phyloP scores from a whole-genome alignment of 2,888 invertebrate genomes.

The Catocala sponsa region DNA sequence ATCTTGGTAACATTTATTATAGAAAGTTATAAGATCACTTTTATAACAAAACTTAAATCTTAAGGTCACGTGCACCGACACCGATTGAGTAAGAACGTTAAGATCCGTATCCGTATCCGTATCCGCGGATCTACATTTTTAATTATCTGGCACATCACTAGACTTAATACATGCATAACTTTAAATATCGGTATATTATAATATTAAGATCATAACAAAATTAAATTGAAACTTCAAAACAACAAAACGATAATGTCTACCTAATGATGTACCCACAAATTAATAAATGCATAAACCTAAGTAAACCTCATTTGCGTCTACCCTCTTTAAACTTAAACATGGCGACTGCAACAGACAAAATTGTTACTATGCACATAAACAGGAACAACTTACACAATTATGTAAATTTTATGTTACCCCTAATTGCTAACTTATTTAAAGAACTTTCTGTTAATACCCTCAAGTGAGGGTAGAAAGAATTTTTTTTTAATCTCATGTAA shows the following conservation, averaged over 20 bases:
- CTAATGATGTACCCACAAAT: constrained; percentile 2
- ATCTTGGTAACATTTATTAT: no score
- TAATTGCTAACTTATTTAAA: constrained; percentile 88
- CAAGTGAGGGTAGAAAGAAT: constrained; percentile 55
- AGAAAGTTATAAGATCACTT: no score
- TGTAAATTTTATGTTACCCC: constrained; percentile 86
- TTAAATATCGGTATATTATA: no score
- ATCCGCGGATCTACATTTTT: no score
- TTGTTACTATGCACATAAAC: constrained; percentile 83
- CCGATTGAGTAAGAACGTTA: no score
- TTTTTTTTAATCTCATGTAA: constrained; percentile 74
- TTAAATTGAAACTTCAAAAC: background rate
- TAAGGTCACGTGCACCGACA: no score
- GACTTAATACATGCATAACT: no score
- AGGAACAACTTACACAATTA: constrained; percentile 83
- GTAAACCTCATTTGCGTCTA: constrained; percentile 11
- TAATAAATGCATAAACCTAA: constrained; percentile 6
- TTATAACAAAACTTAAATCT: no score
- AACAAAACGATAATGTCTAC: background rate
- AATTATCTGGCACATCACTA: no score
- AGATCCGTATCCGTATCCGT: no score
- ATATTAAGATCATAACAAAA: background rate
- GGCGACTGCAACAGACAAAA: constrained; percentile 61
- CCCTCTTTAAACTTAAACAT: constrained; percentile 31
- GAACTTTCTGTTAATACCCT: constrained; percentile 83